These are phyloP conservation scores for Platycheirus albimanus DNA, from an alignment of 2,888 invertebrate species.

Conservation along the genomic window DNA sequence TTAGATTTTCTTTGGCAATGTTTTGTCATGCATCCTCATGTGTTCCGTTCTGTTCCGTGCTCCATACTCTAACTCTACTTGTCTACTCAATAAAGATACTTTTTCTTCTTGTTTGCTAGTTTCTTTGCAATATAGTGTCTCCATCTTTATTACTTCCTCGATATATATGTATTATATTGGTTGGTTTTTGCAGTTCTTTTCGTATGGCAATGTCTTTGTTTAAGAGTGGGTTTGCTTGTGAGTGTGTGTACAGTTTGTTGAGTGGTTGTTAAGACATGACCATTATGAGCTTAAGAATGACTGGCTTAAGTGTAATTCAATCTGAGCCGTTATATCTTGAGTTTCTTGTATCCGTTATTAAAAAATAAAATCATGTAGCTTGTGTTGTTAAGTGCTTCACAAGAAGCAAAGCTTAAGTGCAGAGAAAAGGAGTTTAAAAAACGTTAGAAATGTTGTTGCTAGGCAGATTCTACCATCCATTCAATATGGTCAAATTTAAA, in stretches of 20 bases:
- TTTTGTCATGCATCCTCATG: conserved; percentile 43
- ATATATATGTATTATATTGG: conserved; percentile 56
- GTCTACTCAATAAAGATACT: conserved; percentile 8
- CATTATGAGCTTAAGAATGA: conserved; percentile 57
- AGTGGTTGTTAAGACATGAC: conserved; percentile 48
- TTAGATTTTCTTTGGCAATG: conserved; percentile 30
- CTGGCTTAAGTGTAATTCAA: conserved; percentile 64
- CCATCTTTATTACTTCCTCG: conserved; percentile 61
- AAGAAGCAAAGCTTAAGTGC: no score
- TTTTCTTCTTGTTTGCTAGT: background rate
- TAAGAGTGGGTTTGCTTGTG: background rate
- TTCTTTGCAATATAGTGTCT: conserved; percentile 4
- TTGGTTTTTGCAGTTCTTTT: conserved; percentile 46
- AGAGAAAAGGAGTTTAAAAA: no score
- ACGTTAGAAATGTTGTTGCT: no score
- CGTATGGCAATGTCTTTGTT: conserved; percentile 22
- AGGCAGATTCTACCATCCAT: no score
- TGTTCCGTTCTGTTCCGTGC: conserved; percentile 26
- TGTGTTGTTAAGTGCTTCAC: background rate
- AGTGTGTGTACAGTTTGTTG: conserved; percentile 11
- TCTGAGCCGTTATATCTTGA: conserved; percentile 60
- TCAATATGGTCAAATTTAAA: no score
- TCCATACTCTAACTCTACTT: background rate
- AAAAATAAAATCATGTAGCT: background rate
- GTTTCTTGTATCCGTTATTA: conserved; percentile 44